phyloP scores from a whole-genome alignment of 2,888 invertebrate genomes.

The Dromius quadrimaculatus region DNA sequence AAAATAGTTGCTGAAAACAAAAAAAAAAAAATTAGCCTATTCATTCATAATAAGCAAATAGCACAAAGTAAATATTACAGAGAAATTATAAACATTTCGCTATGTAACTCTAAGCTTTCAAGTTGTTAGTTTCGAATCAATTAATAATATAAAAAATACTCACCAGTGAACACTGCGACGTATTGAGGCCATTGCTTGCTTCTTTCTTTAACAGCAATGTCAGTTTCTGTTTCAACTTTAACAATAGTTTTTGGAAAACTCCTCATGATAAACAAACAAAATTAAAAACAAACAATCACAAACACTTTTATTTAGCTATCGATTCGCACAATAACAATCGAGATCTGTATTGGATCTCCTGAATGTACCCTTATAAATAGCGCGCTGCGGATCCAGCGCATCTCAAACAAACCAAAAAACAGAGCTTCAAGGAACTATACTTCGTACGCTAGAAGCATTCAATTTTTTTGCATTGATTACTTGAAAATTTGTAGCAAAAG shows the following conservation, averaged over 20 bases:
- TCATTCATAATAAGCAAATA: too few relatives aligned
- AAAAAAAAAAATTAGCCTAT: too few relatives aligned
- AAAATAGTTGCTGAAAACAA: constrained; percentile 55
- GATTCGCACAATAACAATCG: constrained; percentile 23
- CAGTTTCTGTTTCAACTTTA: constrained; percentile 44
- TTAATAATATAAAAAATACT: constrained; percentile 39
- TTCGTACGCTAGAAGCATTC: too few relatives aligned
- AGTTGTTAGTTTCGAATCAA: too few relatives aligned
- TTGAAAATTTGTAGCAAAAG: too few relatives aligned
- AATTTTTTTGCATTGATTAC: too few relatives aligned
- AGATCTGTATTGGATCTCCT: constrained; percentile 44
- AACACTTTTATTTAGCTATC: constrained; percentile 20
- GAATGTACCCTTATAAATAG: constrained; percentile 48
- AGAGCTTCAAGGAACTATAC: too few relatives aligned
- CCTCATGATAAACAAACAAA: constrained; percentile 30
- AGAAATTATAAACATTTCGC: too few relatives aligned
- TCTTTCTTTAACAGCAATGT: constrained; percentile 28
- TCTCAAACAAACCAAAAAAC: constrained; percentile 51
- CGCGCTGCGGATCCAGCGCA: constrained; percentile 56
- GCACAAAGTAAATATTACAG: too few relatives aligned
- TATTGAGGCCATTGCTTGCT: constrained; percentile 53
- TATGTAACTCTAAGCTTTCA: too few relatives aligned
- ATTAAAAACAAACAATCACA: constrained; percentile 38
- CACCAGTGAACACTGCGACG: constrained; percentile 53
- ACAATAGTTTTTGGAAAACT: constrained; percentile 42